These are phyloP conservation scores for Zaprionus bogoriensis DNA, from an alignment of 2,888 invertebrate genomes.

Conservation along the genomic window DNA sequence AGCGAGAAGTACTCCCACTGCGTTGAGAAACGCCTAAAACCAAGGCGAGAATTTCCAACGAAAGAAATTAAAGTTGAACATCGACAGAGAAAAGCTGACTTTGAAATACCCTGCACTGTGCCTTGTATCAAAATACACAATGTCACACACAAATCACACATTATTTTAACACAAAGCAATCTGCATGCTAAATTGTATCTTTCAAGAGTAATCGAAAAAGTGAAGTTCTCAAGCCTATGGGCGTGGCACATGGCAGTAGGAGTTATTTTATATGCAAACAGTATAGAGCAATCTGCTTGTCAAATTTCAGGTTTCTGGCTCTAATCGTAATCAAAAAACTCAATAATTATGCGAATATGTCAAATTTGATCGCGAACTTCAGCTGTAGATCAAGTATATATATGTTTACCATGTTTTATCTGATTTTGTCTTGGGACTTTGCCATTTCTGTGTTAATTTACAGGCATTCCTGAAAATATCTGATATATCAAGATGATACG, in stretches of 20 bases:
- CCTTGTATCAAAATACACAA: not conserved
- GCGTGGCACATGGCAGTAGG: too few species aligned
- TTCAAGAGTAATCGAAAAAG: not conserved
- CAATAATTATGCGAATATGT: too few species aligned
- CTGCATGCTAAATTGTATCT: too few species aligned
- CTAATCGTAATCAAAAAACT: not conserved
- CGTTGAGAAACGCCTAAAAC: constrained; percentile 6
- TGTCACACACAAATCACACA: too few species aligned
- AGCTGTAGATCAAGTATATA: too few species aligned
- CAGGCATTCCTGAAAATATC: too few species aligned
- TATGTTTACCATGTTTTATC: too few species aligned
- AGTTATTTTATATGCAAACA: not conserved
- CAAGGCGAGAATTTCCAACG: constrained; percentile 11
- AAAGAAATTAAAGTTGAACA: constrained; percentile 34
- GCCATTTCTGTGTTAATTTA: too few species aligned
- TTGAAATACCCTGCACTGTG: not conserved
- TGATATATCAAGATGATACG: too few species aligned
- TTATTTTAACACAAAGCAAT: too few species aligned
- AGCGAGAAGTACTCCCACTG: constrained; percentile 21
- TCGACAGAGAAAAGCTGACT: not conserved
- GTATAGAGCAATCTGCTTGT: not conserved
- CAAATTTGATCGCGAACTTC: too few species aligned
- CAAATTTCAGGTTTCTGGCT: not conserved
- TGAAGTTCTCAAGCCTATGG: not conserved
- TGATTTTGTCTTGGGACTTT: too few species aligned